Percentiles rank a stretch among this genome's conserved stretches.
phyloP scores from a whole-genome alignment of 2,888 invertebrate genomes.

The Xanthorhoe designata region DNA sequence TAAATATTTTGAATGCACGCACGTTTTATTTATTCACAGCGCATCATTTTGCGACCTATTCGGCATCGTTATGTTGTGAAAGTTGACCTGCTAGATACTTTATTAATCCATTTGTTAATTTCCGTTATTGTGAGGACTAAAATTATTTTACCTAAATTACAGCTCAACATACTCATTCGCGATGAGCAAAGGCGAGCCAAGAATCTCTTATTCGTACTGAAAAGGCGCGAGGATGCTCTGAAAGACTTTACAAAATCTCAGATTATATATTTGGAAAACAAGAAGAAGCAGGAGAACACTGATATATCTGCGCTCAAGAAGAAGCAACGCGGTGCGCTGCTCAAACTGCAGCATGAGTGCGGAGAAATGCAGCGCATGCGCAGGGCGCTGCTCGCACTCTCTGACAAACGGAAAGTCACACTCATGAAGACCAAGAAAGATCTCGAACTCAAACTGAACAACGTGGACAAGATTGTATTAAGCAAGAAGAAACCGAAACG shows the following conservation, averaged over 20 bases:
- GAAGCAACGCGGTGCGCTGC: conserved; percentile 87
- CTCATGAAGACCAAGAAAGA: conserved; percentile 79
- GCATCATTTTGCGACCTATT: conserved; percentile 40
- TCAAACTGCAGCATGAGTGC: conserved; percentile 88
- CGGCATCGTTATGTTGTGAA: conserved; percentile 38
- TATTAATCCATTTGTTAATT: conserved; percentile 17
- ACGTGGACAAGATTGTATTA: conserved; percentile 69
- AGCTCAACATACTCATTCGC: conserved; percentile 82
- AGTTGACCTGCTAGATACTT: conserved; percentile 25
- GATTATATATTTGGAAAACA: conserved; percentile 79
- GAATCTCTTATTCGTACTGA: conserved; percentile 76
- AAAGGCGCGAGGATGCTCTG: conserved; percentile 80
- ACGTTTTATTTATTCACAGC: conserved; percentile 45
- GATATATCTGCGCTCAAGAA: conserved; percentile 86
- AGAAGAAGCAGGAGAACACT: conserved; percentile 77
- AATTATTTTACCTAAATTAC: conserved; percentile 47
- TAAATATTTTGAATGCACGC: conserved; percentile 63
- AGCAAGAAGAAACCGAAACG: conserved; percentile 74
- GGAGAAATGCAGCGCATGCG: conserved; percentile 88
- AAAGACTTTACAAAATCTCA: conserved; percentile 82
- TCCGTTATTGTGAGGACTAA: background rate
- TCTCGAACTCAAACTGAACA: conserved; percentile 72
- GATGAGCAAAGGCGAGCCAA: conserved; percentile 82
- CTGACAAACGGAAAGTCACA: conserved; percentile 74
- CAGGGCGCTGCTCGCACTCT: conserved; percentile 72